Evolutionary conservation across 1,140 invertebrate species (phyloP).

Genomic region (Drosophila carrolli): DNA sequence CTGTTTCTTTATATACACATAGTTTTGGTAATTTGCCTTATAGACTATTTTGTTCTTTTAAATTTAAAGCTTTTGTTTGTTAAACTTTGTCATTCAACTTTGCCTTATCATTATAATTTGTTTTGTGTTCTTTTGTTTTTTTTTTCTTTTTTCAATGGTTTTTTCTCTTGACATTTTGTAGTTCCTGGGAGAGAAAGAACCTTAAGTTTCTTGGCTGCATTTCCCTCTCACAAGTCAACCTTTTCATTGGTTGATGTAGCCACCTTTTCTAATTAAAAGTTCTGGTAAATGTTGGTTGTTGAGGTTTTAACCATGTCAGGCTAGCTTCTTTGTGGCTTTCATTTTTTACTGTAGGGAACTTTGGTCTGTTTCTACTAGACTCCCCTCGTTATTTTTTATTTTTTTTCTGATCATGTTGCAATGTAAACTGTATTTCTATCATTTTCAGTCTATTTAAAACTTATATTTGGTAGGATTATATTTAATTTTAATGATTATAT

Average conservation of each 20-base stretch:
- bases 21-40: background rate
- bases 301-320: slow-evolving; percentile 25
- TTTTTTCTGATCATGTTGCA: too few relatives aligned
- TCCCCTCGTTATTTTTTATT: background rate
- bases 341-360: background rate
- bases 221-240: slow-evolving; percentile 2
- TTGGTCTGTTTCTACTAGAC: background rate
- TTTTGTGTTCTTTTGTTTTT: slow-evolving; percentile 9
- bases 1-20: background rate
- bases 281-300: slow-evolving; percentile 47
- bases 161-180: slow-evolving; percentile 4
- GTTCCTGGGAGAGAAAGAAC: background rate
- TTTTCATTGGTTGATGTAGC: slow-evolving; percentile 22
- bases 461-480: too few relatives aligned
- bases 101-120: background rate
- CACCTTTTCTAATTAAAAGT: slow-evolving; percentile 67
- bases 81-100: background rate
- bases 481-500: too few relatives aligned
- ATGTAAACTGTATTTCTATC: too few relatives aligned
- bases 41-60: background rate
- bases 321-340: slow-evolving; percentile 25
- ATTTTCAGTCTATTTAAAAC: too few relatives aligned
- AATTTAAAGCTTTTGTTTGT: background rate
- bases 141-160: slow-evolving; percentile 20
- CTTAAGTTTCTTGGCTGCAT: slow-evolving; percentile 19